Base-by-base conservation (phyloP, 2,888 invertebrate species). In the Cheilosia impressa region DNA sequence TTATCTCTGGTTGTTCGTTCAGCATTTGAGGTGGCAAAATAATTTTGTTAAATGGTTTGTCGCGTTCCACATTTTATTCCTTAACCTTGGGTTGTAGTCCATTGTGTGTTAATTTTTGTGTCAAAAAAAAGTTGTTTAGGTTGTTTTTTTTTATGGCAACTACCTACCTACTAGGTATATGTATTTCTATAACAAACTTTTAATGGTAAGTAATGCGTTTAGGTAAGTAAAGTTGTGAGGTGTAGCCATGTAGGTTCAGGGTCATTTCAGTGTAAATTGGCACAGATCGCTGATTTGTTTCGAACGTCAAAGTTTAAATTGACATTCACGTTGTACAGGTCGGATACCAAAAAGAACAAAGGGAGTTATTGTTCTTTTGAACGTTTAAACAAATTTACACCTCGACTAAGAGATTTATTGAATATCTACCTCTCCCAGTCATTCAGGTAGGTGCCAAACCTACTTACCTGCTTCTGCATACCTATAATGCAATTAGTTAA, bases 261-360 rank as follows among this genome's bases (percentile, higher is more conserved):
- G 31, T 6, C 31, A 31, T 47, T 47, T n/a, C n/a, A 19, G 1
- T 47, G 6, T n/a, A 47, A 19, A 9, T 13, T 38, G 13, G 1
- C 3, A 34, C 34, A 9, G 10, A 63, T 71, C 50, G 50, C 10
- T 34, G 31, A n/a, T 43, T 43, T 27, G 19, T 62, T 50, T 38
- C 10, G 4, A 34, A 24, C 55, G 63, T 73, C 45, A 47, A 73
- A 63, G 47, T 63, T 73, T 9, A 57, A 55, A 34, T 6, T 55
- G 31, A 4, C 13, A 55, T 15, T 10, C 31, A 31, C 31, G 9
- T 31, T 31, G 7, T 31, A 24, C 24, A 17, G 47, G 13, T 2
- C 10, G 38, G 38, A 38, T 38, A 38, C 13, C 2, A 13, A 0
- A 38, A 10, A 38, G 13, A 38, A 38, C 38, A 38, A 38, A 2